Conservation (phyloP, 2,888 invertebrate species). For the Diaperis boleti region DNA sequence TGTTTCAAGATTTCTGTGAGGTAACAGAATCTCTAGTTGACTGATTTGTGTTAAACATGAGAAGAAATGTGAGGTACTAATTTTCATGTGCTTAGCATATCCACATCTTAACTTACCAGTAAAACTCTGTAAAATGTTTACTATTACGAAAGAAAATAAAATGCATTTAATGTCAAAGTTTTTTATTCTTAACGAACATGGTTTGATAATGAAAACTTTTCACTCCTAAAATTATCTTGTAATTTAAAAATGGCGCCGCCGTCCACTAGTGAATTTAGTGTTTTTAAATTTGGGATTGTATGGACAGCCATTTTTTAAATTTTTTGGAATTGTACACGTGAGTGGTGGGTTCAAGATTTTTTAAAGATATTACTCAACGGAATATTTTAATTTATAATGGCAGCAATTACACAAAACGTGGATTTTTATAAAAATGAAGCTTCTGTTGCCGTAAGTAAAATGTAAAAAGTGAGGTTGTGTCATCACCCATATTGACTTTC, state of each 20-base stretch:
- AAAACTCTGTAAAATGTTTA: conserved; percentile 58
- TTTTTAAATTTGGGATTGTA: background rate
- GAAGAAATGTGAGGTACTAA: conserved; percentile 51
- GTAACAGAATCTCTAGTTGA: conserved; percentile 58
- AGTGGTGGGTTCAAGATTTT: no score
- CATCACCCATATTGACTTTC: conserved; percentile 14
- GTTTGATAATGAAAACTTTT: background rate
- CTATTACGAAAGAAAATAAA: conserved; percentile 58
- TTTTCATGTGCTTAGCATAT: conserved; percentile 60
- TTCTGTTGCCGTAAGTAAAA: conserved; percentile 18
- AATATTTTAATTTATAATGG: no score
- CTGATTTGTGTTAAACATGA: conserved; percentile 51
- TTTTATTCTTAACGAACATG: background rate
- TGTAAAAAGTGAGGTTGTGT: conserved; percentile 33
- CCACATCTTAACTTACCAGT: conserved; percentile 58
- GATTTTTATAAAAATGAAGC: conserved; percentile 32
- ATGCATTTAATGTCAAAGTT: conserved; percentile 60
- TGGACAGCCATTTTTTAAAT: conserved; percentile 23
- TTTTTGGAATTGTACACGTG: conserved; percentile 16
- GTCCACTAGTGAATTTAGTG: background rate
- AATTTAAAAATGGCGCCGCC: conserved; percentile 1
- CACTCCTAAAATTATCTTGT: background rate
- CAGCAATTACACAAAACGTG: conserved; percentile 1
- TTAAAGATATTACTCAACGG: no score
- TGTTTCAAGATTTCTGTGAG: conserved; percentile 50